Percentiles rank a stretch among this genome's conserved stretches.
These are phyloP conservation scores for Heliconius hewitsoni DNA, from an alignment of 1,140 invertebrate genomes.

Conservation along the genomic window DNA sequence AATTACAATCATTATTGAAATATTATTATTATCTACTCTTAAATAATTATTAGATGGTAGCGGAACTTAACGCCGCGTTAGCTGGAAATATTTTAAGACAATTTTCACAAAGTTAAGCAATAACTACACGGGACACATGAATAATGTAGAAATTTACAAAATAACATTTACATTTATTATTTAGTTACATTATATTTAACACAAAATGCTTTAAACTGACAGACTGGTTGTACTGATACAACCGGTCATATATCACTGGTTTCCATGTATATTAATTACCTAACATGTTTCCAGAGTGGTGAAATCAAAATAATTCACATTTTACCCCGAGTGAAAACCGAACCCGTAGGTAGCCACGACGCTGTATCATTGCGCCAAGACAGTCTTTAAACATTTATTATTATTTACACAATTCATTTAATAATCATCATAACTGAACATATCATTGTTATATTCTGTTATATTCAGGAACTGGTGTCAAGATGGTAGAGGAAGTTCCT, in stretches of 20 bases:
- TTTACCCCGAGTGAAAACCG: background rate
- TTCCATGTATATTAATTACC: background rate
- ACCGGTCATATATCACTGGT: background rate
- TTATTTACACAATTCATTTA: background rate
- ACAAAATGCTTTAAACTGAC: background rate
- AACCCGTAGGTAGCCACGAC: background rate
- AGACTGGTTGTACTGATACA: background rate
- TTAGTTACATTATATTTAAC: background rate
- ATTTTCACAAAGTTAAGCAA: too few relatives aligned
- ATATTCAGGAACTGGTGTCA: background rate
- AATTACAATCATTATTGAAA: background rate
- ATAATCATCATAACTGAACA: background rate
- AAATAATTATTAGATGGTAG: too few relatives aligned
- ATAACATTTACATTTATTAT: background rate
- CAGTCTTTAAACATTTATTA: background rate
- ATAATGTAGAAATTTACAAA: too few relatives aligned
- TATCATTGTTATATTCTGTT: background rate
- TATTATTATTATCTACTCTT: too few relatives aligned
- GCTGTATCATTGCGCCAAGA: background rate
- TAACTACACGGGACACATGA: too few relatives aligned
- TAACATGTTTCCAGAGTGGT: background rate
- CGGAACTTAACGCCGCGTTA: too few relatives aligned
- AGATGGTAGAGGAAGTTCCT: constrained; percentile 16
- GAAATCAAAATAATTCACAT: background rate
- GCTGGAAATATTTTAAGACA: too few relatives aligned